Conservation (phyloP, 1,140 invertebrate species). For the Drosophila guanche region DNA sequence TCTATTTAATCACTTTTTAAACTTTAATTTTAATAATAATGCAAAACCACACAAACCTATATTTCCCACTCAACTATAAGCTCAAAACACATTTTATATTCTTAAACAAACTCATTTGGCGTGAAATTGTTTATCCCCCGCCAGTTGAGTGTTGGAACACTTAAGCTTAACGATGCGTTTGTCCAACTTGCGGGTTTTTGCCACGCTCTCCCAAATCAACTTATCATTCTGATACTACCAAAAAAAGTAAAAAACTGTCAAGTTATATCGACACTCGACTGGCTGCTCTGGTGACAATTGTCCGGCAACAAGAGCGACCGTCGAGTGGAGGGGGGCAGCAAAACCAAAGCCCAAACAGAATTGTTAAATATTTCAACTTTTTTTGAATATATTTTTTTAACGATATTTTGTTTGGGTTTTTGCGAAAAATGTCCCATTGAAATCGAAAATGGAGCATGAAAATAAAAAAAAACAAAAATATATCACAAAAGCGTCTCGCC, state of each 20-base stretch:
- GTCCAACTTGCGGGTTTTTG: conserved; percentile 1
- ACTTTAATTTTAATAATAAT: background rate
- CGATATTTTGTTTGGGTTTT: conserved; percentile 27
- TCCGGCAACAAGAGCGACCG: conserved; percentile 3
- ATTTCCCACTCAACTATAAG: no score
- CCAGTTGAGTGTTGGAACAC: background rate
- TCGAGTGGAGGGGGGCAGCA: conserved; percentile 2
- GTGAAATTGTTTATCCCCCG: conserved; percentile 8
- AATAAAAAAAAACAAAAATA: conserved; percentile 15
- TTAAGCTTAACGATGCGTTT: conserved; percentile 2
- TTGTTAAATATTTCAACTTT: conserved; percentile 33
- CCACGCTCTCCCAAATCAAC: conserved; percentile 2
- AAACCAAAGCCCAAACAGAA: conserved; percentile 11
- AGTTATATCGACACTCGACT: conserved; percentile 24
- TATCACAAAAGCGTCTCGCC: background rate
- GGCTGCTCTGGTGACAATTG: conserved; percentile 15
- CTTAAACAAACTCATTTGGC: background rate
- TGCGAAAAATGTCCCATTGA: conserved; percentile 21
- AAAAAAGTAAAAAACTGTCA: conserved; percentile 7
- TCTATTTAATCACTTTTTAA: background rate
- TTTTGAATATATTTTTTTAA: conserved; percentile 12
- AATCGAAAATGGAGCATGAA: conserved; percentile 27
- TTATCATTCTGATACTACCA: conserved; percentile 1
- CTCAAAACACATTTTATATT: conserved; percentile 13
- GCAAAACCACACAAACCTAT: no score